Conservation (phyloP, 2,888 invertebrate genomes). For the Colletes collaris region DNA sequence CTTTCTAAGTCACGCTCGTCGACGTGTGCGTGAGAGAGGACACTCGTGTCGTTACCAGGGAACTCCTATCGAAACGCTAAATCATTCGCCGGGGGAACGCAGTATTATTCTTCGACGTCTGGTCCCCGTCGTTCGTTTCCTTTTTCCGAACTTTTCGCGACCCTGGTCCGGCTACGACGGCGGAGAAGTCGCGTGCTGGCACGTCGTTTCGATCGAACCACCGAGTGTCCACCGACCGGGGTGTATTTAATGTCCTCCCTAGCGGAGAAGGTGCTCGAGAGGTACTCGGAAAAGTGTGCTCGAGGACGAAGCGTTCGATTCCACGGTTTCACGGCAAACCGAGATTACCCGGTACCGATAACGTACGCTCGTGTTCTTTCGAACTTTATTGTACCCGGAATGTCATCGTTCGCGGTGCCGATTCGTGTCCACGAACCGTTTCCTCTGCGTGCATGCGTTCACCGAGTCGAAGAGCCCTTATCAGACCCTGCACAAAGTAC, state of each 20-base stretch:
- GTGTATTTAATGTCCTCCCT: conserved; percentile 46
- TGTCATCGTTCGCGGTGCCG: conserved; percentile 58
- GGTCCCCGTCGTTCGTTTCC: conserved; percentile 23
- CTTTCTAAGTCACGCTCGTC: conserved; percentile 56
- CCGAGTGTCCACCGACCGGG: conserved; percentile 12
- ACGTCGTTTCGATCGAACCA: conserved; percentile 52
- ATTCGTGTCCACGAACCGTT: conserved; percentile 45
- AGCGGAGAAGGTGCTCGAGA: conserved; percentile 14
- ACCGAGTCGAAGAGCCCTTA: conserved; percentile 30
- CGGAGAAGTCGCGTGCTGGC: conserved; percentile 62
- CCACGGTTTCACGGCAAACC: conserved; percentile 16
- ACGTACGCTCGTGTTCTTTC: conserved; percentile 48
- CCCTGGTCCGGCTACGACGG: conserved; percentile 3
- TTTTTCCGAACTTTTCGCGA: conserved; percentile 34
- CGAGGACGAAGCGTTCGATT: conserved; percentile 30
- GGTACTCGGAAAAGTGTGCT: conserved; percentile 13
- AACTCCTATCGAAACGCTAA: conserved; percentile 23
- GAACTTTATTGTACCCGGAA: conserved; percentile 55
- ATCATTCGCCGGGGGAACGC: conserved; percentile 49
- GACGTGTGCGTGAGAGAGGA: conserved; percentile 43
- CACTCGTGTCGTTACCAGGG: conserved; percentile 30
- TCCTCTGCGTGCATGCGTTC: conserved; percentile 3
- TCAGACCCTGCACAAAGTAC: conserved; percentile 1
- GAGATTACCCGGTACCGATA: conserved; percentile 61
- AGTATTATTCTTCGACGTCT: conserved; percentile 43